Conservation (phyloP, 1,140 invertebrate genomes). For the Hestina assimilis region DNA sequence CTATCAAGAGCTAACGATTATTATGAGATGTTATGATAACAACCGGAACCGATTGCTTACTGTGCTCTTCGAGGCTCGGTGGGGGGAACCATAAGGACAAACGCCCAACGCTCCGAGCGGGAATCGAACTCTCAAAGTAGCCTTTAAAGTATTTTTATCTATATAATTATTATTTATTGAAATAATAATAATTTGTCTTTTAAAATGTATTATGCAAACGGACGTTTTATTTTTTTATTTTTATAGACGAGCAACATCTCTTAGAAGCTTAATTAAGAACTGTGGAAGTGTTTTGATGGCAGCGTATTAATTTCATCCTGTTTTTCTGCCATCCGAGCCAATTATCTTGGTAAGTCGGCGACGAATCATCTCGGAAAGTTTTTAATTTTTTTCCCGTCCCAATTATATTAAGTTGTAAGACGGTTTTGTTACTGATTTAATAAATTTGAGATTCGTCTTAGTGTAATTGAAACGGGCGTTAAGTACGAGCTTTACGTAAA, state of each 20-base stretch:
- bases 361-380: slow-evolving; percentile 41
- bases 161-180: background rate
- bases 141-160: no score
- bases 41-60: no score
- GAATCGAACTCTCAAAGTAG: no score
- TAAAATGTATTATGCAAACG: background rate
- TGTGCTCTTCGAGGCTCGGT: no score
- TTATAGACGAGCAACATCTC: no score
- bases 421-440: background rate
- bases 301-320: slow-evolving; percentile 66
- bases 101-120: no score
- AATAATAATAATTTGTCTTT: background rate
- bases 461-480: background rate
- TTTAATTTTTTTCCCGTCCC: slow-evolving; percentile 48
- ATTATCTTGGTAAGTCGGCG: slow-evolving; percentile 44
- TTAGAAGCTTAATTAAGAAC: slow-evolving; percentile 57
- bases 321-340: slow-evolving; percentile 58
- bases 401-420: slow-evolving; percentile 39
- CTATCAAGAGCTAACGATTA: no score
- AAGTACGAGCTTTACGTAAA: no score
- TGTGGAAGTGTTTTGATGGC: slow-evolving; percentile 62
- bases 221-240: background rate
- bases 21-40: no score
- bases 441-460: background rate
- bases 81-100: no score